These are phyloP conservation scores for Epinotia bilunana DNA, from an alignment of 2,888 invertebrate species.

Conservation along the genomic window DNA sequence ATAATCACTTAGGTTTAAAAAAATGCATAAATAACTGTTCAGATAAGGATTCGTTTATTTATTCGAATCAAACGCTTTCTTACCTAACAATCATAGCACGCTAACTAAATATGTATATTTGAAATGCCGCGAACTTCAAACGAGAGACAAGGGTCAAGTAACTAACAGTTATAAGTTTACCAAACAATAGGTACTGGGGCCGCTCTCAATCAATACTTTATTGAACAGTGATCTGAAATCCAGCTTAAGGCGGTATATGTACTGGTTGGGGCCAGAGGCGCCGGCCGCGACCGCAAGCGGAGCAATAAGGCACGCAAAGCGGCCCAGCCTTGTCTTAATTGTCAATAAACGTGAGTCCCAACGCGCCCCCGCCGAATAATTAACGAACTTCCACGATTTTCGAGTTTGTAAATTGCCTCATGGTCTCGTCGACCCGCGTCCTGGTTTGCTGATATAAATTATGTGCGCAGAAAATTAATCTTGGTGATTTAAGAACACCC, in stretches of 20 bases:
- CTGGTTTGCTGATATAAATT: conserved; percentile 81
- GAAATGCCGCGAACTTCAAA: not conserved
- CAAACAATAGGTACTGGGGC: conserved; percentile 36
- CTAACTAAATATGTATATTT: not conserved
- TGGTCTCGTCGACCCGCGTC: conserved; percentile 80
- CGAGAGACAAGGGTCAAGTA: conserved; percentile 5
- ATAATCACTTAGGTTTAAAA: too few relatives aligned
- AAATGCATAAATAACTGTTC: too few relatives aligned
- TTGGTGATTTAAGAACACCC: conserved; percentile 76
- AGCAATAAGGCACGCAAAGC: conserved; percentile 74
- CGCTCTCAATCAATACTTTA: conserved; percentile 60
- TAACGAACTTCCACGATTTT: conserved; percentile 84
- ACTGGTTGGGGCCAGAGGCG: conserved; percentile 19
- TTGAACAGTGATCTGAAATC: conserved; percentile 65
- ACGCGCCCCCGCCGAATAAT: conserved; percentile 78
- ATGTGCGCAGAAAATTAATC: conserved; percentile 81
- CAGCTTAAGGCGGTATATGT: conserved; percentile 48
- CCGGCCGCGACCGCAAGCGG: conserved; percentile 62
- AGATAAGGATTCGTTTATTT: too few relatives aligned
- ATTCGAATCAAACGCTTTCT: too few relatives aligned
- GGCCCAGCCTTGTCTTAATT: conserved; percentile 78
- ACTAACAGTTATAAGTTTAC: conserved; percentile 20
- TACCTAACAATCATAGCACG: not conserved
- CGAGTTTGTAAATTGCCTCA: conserved; percentile 84
- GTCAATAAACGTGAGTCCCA: conserved; percentile 82